phyloP scores from a whole-genome alignment of 2,797 vertebrate genomes.

The Myoxocephalus aenaeus region DNA sequence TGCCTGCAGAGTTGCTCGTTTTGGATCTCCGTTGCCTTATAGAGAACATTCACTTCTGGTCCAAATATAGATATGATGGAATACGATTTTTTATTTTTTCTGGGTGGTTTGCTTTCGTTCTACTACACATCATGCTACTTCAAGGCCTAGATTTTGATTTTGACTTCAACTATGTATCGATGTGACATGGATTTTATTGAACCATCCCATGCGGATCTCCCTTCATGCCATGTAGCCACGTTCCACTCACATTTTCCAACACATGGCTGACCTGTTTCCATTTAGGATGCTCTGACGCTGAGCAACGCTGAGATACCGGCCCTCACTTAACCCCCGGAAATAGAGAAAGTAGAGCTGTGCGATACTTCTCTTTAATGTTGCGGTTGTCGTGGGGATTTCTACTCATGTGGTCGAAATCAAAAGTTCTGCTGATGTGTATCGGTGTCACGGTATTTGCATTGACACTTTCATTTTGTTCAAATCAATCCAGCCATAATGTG shows the following conservation, averaged over 20 bases:
- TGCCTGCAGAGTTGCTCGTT: constrained; percentile 32
- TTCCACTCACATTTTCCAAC: constrained; percentile 13
- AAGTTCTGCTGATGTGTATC: neutral
- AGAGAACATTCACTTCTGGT: constrained; percentile 16
- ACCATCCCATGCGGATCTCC: neutral
- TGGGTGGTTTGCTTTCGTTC: neutral
- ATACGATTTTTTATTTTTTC: constrained; percentile 1
- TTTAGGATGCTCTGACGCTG: neutral
- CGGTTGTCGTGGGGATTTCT: neutral
- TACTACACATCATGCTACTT: neutral
- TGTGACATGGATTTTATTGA: constrained; percentile 33
- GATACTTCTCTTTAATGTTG: neutral
- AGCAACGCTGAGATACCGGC: neutral
- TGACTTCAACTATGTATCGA: neutral
- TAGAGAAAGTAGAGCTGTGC: neutral
- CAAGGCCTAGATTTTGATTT: neutral
- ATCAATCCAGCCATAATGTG: neutral
- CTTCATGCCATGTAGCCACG: neutral
- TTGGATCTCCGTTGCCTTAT: constrained; percentile 24
- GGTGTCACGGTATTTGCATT: neutral
- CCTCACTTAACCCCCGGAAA: neutral
- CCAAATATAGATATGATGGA: constrained; percentile 6
- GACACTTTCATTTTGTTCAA: neutral
- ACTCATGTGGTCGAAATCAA: neutral
- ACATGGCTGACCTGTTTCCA: neutral